Percentiles rank a stretch among this genome's conserved stretches.
These are phyloP conservation scores for Hirtodrosophila duncani DNA, from an alignment of 2,888 invertebrate genomes.

Conservation along the genomic window DNA sequence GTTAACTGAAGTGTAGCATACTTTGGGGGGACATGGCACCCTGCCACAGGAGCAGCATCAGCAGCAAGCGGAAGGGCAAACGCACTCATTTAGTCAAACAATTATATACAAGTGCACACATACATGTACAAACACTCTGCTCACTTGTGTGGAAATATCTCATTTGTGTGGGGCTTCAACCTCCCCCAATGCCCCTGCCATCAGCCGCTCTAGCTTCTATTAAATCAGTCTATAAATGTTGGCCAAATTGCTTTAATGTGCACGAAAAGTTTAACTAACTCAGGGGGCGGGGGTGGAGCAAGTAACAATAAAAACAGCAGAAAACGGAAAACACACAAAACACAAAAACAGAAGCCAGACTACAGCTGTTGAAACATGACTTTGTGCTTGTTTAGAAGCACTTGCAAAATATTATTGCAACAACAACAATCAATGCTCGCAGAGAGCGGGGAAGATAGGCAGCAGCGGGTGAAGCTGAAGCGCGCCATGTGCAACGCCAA, in stretches of 20 bases:
- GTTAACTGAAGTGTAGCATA: conserved; percentile 31
- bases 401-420: conserved; percentile 67
- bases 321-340: too few species aligned
- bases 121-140: conserved; percentile 40
- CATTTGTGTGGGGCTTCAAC: conserved; percentile 37
- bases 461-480: conserved; percentile 3
- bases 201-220: conserved; percentile 50
- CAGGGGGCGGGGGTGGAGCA: conserved; percentile 20
- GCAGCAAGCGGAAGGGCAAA: conserved; percentile 11
- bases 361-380: conserved; percentile 76
- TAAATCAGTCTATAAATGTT: conserved; percentile 77
- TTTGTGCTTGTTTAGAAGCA: conserved; percentile 70
- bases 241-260: conserved; percentile 75
- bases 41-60: neutral
- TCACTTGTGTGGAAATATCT: conserved; percentile 68
- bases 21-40: conserved; percentile 13
- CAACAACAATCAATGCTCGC: conserved; percentile 21
- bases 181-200: neutral
- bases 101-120: conserved; percentile 64
- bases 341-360: conserved; percentile 53
- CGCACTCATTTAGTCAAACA: conserved; percentile 69
- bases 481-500: conserved; percentile 23
- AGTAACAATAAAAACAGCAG: conserved; percentile 57
- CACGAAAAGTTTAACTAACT: conserved; percentile 63
- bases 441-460: neutral